Evolutionary conservation across 1,140 invertebrate species (phyloP).

Genomic region (Lordiphosa stackelbergi): DNA sequence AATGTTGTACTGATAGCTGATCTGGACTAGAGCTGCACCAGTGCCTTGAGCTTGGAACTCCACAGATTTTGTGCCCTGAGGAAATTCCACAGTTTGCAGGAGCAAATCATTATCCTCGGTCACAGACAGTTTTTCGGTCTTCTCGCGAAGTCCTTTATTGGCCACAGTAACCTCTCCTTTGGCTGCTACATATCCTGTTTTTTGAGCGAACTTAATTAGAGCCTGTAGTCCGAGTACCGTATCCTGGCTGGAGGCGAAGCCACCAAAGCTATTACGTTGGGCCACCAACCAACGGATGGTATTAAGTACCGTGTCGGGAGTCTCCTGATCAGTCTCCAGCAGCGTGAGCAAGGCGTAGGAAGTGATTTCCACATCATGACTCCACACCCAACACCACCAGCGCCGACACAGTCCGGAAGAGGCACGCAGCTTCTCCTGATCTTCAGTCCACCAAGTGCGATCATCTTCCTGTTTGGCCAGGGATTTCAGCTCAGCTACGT

Average conservation of each 20-base stretch:
- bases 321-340: constrained; percentile 78
- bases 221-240: constrained; percentile 84
- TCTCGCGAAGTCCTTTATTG: constrained; percentile 51
- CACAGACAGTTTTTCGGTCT: constrained; percentile 47
- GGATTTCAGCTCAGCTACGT: constrained; percentile 42
- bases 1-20: constrained; percentile 88
- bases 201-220: constrained; percentile 80
- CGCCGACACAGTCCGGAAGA: constrained; percentile 80
- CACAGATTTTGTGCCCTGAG: constrained; percentile 76
- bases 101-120: constrained; percentile 61
- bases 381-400: constrained; percentile 79
- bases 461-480: constrained; percentile 58
- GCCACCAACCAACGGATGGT: constrained; percentile 85
- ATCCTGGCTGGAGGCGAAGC: constrained; percentile 86
- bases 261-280: constrained; percentile 86
- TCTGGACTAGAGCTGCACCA: constrained; percentile 88
- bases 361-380: constrained; percentile 85
- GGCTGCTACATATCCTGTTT: constrained; percentile 59
- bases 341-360: constrained; percentile 85
- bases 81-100: constrained; percentile 65
- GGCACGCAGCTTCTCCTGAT: constrained; percentile 84
- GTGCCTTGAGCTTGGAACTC: constrained; percentile 82
- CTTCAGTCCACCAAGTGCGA: constrained; percentile 78
- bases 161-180: constrained; percentile 45
- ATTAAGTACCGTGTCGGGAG: constrained; percentile 72